Evolutionary conservation across 2,113 vertebrate genomes (phyloP).

Genomic region (Clupea harengus): DNA sequence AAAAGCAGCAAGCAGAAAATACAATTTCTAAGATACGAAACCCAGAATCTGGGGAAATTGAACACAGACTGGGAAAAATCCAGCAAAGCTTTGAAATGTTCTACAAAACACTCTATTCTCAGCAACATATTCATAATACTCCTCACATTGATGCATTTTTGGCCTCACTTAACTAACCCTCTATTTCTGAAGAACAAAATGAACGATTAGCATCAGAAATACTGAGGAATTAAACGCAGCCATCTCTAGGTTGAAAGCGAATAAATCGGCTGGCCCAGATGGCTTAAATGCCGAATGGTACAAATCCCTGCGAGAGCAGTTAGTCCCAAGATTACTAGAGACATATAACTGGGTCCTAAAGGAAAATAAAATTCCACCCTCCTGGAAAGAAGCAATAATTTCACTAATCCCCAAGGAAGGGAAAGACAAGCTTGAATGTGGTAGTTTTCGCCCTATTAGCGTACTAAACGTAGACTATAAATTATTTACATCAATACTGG

Average conservation of each 20-base stretch:
- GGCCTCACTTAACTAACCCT: not conserved
- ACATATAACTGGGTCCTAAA: conserved; percentile 15
- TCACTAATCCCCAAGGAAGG: conserved; percentile 23
- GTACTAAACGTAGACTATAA: conserved; percentile 27
- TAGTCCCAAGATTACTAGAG: not conserved
- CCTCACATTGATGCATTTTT: not conserved
- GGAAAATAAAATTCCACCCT: conserved; percentile 7
- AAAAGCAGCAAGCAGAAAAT: not conserved
- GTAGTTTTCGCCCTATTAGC: conserved; percentile 4
- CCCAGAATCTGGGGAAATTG: too few species aligned
- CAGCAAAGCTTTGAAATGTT: too few species aligned
- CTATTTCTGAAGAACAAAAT: conserved; percentile 16
- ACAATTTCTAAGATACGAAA: too few species aligned
- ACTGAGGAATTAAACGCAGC: conserved; percentile 2
- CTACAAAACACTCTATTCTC: not conserved
- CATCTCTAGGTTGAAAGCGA: not conserved
- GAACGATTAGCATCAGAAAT: not conserved
- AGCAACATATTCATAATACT: not conserved
- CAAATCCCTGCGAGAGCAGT: not conserved
- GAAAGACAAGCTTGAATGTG: conserved; percentile 24
- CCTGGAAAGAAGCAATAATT: conserved; percentile 28
- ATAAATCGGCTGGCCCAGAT: conserved; percentile 12
- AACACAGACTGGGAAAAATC: too few species aligned
- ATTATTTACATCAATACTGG: conserved; percentile 21
- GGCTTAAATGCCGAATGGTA: conserved; percentile 20